phyloP scores from a whole-genome alignment of 2,888 invertebrate species.

The Cephus spinipes region DNA sequence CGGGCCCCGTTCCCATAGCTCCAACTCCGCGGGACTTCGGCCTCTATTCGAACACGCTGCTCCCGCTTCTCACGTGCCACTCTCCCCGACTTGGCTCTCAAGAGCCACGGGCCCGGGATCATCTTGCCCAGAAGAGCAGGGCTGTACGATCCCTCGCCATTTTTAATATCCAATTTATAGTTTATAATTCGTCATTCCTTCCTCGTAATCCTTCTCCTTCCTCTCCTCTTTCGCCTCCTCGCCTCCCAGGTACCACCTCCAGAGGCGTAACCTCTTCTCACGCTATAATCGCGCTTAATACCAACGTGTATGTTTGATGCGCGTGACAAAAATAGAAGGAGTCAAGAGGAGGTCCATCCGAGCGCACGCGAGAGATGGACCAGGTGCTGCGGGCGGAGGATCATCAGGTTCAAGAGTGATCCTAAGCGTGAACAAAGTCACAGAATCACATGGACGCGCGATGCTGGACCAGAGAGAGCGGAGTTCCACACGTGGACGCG shows the following conservation, averaged over 20 bases:
- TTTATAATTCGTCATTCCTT: conserved; percentile 13
- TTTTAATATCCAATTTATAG: background rate
- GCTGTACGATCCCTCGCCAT: background rate
- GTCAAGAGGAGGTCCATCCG: background rate
- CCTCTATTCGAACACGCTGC: conserved; percentile 2
- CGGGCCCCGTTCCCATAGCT: conserved; percentile 7
- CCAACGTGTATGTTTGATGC: conserved; percentile 29
- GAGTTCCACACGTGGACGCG: background rate
- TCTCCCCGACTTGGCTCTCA: background rate
- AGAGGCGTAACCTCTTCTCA: conserved; percentile 27
- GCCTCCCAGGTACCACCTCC: background rate
- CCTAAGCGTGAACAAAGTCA: background rate
- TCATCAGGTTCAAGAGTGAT: background rate
- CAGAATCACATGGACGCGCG: background rate
- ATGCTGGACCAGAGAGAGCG: background rate
- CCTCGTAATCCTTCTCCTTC: background rate
- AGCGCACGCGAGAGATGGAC: background rate
- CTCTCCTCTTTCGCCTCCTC: background rate
- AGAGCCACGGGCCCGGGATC: background rate
- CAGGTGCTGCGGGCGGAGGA: background rate
- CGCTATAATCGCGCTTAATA: conserved; percentile 36
- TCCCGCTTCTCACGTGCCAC: conserved; percentile 3
- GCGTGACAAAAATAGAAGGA: conserved; percentile 41
- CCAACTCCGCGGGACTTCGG: background rate
- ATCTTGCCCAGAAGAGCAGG: background rate